A percentile compares a stretch with the other conserved stretches of the same genome.
These are phyloP conservation scores for Oreochromis tanganicae DNA, from an alignment of 2,113 vertebrate species.

Conservation along the genomic window DNA sequence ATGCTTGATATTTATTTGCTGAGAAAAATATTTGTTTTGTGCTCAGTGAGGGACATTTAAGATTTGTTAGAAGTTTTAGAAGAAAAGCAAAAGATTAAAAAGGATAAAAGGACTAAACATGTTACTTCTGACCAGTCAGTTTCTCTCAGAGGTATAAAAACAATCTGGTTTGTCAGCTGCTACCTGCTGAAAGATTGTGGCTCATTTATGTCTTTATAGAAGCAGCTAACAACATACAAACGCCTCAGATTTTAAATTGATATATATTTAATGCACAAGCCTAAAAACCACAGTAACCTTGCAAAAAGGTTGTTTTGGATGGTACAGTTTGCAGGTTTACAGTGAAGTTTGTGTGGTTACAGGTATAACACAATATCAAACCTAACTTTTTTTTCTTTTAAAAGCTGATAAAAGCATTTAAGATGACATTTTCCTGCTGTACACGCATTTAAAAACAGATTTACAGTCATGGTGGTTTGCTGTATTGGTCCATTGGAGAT, in stretches of 20 bases:
- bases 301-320: not conserved
- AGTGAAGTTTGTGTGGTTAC: not conserved
- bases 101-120: not conserved
- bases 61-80: not conserved
- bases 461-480: not conserved
- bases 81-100: not conserved
- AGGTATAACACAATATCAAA: not conserved
- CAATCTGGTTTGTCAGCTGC: not conserved
- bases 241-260: not conserved
- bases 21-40: not conserved
- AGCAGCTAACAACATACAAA: not conserved
- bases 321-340: not conserved
- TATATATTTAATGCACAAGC: not conserved
- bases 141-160: not conserved
- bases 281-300: not conserved
- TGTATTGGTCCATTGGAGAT: not conserved
- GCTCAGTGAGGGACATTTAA: not conserved
- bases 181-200: not conserved
- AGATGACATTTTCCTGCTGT: not conserved
- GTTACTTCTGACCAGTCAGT: not conserved
- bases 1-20: not conserved
- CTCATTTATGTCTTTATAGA: not conserved
- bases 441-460: not conserved
- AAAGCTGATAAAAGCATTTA: not conserved
- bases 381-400: not conserved